phyloP scores from a whole-genome alignment of 53 echinoderm and acorn worm genomes.

The Pentamera pediparva region DNA sequence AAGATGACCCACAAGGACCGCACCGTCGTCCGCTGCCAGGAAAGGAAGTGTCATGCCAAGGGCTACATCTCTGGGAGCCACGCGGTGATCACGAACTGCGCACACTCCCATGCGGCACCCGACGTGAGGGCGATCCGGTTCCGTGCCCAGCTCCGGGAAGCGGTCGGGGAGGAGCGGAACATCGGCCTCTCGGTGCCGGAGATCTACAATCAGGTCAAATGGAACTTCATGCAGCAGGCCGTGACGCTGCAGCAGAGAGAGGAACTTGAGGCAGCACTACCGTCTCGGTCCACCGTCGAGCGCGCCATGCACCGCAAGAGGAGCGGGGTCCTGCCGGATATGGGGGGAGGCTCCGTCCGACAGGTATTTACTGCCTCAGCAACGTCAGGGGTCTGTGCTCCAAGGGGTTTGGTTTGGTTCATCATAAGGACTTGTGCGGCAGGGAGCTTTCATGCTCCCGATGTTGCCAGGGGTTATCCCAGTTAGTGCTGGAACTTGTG shows the following conservation, averaged over 20 bases:
- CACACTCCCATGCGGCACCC: neutral
- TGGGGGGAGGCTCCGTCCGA: neutral
- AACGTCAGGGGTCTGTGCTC: no score
- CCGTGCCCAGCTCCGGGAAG: conserved; percentile 24
- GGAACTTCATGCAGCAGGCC: conserved; percentile 24
- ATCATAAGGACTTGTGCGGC: neutral
- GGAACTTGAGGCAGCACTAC: conserved; percentile 8
- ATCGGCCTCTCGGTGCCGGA: conserved; percentile 8
- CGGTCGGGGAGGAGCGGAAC: conserved; percentile 8
- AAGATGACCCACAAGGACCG: neutral
- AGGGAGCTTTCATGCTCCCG: neutral
- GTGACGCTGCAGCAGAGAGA: conserved; percentile 8
- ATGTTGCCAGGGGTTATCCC: no score
- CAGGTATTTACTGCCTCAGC: no score
- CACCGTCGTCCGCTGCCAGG: conserved; percentile 3
- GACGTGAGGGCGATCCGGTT: conserved; percentile 20
- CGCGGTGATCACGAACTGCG: neutral
- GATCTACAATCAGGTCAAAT: conserved; percentile 21
- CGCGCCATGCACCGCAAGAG: conserved; percentile 13
- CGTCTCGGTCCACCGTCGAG: neutral
- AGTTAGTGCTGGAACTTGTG: no score
- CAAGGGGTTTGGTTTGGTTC: neutral
- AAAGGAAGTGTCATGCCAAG: conserved; percentile 1
- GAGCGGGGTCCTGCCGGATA: conserved; percentile 6
- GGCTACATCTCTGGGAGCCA: conserved; percentile 4